Base-by-base conservation (phyloP, 2,797 vertebrate species). In the Huso huso region DNA sequence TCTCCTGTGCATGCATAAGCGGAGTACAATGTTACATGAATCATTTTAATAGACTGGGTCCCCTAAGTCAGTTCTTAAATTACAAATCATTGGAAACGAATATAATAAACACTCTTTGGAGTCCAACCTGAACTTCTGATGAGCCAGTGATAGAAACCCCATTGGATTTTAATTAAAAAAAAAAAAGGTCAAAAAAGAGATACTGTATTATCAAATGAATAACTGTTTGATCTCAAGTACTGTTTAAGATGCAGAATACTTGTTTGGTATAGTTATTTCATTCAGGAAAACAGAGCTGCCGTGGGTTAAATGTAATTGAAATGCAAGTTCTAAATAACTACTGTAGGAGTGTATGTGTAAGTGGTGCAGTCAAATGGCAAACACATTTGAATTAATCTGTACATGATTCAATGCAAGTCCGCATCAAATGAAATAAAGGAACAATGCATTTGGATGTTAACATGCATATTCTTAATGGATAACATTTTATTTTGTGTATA, bases 1-100 rank as follows among this genome's bases (percentile, higher is more conserved):
- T 90, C 89, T 86, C 91, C 89, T 90, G 86, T 90, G 87, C 87
- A 92, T 88, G 91, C 87, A 92, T 91, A 93, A 92, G 89, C 93
- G 90, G 89, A 90, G 90, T 91, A 89, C 91, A 92, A 89, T 93
- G 85, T 86, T 86, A 87, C 91, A 93, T 94, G 90, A 93, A 97
- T 97, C 94, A 95, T 91, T 92, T 90, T 97, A 96, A 97, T 95
- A 95, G 92, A 94, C 84, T 75, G 74, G 91, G 87, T 88, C 90
- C 92, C 91, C 88, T 87, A 88, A 87, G 91, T 91, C 83, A 84
- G 90, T 91, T 90, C 93, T 93, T 90, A 90, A 87, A 91, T 91
- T 91, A 91, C 90, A 88, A 91, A 90, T 90, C 87, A 58, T 86
- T 90, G 85, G 90, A 88, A 87, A 78, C 73, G 82, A 87, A 85